Conservation (phyloP, 2,888 invertebrate species). For the Caenorhabditis plicata region DNA sequence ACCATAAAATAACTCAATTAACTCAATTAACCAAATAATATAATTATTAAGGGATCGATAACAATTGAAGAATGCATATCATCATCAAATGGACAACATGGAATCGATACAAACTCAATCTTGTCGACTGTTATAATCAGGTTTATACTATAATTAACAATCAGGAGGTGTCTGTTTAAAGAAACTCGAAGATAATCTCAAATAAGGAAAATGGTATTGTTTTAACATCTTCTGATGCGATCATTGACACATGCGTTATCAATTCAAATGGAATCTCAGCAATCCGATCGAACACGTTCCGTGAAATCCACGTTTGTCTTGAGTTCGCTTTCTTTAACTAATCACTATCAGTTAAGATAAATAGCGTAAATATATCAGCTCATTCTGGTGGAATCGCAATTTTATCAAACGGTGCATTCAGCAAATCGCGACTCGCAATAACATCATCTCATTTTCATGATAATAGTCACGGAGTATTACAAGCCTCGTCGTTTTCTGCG, state of each 20-base stretch:
- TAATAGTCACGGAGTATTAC: constrained; percentile 27
- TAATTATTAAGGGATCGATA: constrained; percentile 16
- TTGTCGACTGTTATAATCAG: no score
- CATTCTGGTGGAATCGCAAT: constrained; percentile 8
- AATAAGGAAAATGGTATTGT: constrained; percentile 27
- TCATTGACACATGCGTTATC: constrained; percentile 13
- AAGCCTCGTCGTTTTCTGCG: no score
- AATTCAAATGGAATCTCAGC: constrained; percentile 27
- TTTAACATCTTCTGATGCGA: constrained; percentile 14
- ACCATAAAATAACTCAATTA: no score
- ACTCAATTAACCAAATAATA: no score
- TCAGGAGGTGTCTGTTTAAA: no score
- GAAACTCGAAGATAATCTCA: constrained; percentile 7
- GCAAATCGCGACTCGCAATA: constrained; percentile 10
- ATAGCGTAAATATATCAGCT: constrained; percentile 20
- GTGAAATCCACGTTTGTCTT: no score
- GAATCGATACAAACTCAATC: no score
- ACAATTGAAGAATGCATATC: constrained; percentile 11
- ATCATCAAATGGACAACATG: constrained; percentile 20
- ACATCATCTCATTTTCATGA: constrained; percentile 17
- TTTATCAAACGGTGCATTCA: constrained; percentile 7
- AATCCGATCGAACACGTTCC: no score
- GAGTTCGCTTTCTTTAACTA: no score
- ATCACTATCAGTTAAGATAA: constrained; percentile 12
- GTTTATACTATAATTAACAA: no score